Evolutionary conservation across 2,888 invertebrate genomes (phyloP).

Genomic region (Tholera decimalis): DNA sequence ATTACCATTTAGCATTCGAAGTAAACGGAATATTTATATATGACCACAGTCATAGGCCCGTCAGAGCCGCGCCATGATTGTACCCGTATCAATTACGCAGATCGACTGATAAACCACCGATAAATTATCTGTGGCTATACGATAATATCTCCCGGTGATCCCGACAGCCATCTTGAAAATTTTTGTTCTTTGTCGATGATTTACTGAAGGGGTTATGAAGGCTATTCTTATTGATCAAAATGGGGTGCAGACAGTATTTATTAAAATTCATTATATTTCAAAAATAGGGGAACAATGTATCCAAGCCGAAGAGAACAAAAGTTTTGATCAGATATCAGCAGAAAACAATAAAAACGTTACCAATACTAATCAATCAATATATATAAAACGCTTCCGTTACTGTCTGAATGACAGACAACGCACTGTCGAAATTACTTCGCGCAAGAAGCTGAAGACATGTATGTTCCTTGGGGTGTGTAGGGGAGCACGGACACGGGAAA

Average conservation of each 20-base stretch:
- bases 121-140: constrained; percentile 80
- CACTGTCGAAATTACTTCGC: no score
- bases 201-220: constrained; percentile 77
- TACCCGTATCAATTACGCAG: constrained; percentile 88
- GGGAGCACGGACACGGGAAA: no score
- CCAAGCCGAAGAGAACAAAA: constrained; percentile 15
- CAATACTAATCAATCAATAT: no score
- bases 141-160: constrained; percentile 79
- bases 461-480: no score
- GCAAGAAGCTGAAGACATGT: no score
- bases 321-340: neutral
- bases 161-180: constrained; percentile 72
- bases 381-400: no score
- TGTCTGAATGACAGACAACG: no score
- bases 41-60: constrained; percentile 70
- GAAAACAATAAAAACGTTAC: neutral
- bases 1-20: constrained; percentile 49
- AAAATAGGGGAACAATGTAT: neutral
- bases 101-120: constrained; percentile 83
- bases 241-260: constrained; percentile 37
- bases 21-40: constrained; percentile 71
- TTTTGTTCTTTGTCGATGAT: constrained; percentile 80
- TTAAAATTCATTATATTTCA: constrained; percentile 5
- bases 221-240: constrained; percentile 70
- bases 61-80: constrained; percentile 73